A percentile compares a stretch with the other conserved stretches of the same genome.
These are phyloP conservation scores for Turritopsis rubra DNA, from an alignment of 30 jellyfish, hydroid and myxozoan genomes.

Conservation along the genomic window DNA sequence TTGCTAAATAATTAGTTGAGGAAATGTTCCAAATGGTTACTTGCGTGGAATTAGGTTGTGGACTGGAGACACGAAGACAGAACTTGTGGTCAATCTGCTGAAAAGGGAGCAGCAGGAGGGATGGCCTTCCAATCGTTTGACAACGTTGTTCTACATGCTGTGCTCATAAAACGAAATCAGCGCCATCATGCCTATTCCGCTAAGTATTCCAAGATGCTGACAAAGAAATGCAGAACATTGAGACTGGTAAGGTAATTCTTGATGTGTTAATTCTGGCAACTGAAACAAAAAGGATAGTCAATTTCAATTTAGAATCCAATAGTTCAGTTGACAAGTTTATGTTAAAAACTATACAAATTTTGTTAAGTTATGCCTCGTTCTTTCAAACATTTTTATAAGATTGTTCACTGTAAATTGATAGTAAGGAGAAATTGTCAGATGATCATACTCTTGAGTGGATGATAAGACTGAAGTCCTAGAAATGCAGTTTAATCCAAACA, in stretches of 20 bases:
- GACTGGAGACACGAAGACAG: no score
- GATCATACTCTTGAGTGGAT: background rate
- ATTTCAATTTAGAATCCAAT: no score
- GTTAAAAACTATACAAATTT: no score
- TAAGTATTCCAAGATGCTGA: constrained; percentile 79
- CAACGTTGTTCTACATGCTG: background rate
- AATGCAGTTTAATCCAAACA: background rate
- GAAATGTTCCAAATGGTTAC: constrained; percentile 1
- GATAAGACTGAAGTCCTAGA: background rate
- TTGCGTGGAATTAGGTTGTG: no score
- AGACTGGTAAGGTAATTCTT: constrained; percentile 41
- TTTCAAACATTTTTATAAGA: no score
- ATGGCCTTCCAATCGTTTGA: no score
- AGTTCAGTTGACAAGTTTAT: no score
- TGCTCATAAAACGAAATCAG: constrained; percentile 66
- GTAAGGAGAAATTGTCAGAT: background rate
- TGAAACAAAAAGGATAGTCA: constrained; percentile 16
- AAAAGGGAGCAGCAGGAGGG: no score
- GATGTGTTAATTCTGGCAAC: constrained; percentile 76
- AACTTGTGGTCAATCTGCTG: no score
- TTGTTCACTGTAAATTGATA: no score
- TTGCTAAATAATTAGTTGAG: constrained; percentile 4
- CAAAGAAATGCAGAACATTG: constrained; percentile 43
- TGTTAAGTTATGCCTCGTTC: no score
- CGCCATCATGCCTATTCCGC: constrained; percentile 82